These are phyloP conservation scores for Anas acuta DNA, from an alignment of 2,797 vertebrate species.

Conservation along the genomic window DNA sequence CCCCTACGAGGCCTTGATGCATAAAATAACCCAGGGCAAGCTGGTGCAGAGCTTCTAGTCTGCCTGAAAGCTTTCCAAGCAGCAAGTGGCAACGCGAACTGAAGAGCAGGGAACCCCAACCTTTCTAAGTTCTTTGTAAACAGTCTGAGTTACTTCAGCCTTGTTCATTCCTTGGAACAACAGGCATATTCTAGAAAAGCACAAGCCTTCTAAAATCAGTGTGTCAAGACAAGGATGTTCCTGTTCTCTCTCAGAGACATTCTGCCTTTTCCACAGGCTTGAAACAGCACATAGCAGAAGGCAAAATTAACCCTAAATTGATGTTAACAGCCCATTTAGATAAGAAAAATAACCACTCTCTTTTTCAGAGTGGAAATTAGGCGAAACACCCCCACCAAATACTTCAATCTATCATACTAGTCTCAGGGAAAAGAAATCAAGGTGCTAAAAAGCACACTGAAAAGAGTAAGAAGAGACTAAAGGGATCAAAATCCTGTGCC, in stretches of 20 bases:
- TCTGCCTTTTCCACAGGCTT: neutral
- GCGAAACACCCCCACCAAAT: neutral
- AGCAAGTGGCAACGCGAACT: rapidly evolving
- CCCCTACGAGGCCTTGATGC: neutral
- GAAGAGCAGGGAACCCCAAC: neutral
- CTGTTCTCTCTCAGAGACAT: neutral
- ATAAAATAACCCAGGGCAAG: neutral
- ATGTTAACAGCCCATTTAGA: neutral
- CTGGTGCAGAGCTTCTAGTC: rapidly evolving
- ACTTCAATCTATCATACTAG: neutral
- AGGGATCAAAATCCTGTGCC: neutral
- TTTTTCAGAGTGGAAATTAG: neutral
- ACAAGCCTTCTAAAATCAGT: neutral
- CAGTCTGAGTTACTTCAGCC: neutral
- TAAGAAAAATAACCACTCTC: neutral
- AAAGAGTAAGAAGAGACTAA: neutral
- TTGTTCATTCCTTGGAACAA: neutral
- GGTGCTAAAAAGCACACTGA: neutral
- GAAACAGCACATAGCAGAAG: neutral
- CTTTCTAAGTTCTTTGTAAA: neutral
- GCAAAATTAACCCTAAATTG: neutral
- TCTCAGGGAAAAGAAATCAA: neutral
- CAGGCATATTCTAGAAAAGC: neutral
- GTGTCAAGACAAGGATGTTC: neutral
- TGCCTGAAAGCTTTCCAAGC: neutral